Evolutionary conservation across 2,797 vertebrate species (phyloP), one percentile per base, ranked within the genome.

Genomic region (Pangasius djambal): DNA sequence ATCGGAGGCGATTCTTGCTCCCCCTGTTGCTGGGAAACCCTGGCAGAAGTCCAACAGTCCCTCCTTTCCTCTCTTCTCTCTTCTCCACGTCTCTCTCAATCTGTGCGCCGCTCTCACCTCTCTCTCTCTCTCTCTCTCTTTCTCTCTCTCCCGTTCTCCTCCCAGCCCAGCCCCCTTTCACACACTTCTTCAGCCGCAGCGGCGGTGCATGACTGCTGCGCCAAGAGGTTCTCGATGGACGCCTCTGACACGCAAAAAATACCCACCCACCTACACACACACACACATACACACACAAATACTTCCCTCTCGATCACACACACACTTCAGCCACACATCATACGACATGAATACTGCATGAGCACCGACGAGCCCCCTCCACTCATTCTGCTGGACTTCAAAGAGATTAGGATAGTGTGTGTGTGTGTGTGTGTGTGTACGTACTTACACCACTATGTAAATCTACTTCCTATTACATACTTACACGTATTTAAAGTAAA

Each of bases 11-110:
- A 93, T 84, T 92, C 93, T 92, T 81, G 37, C 74, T 92, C 92
- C 90, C 85, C 91, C 92, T 94, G 95, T 96, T 95, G 95, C 95
- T 59, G 91, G 94, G 95, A 95, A 94, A 95, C 94, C 90, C 93
- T 93, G 93, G 93, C 92, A 89, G 90, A 91, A 91, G 92, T 94
- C 94, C 95, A 95, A 87, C 87, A 85, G 89, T 90, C 88, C 90
- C 72, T 87, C 40, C 85, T 85, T 85, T 74, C 52, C 85, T 92
- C 52, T 79, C 78, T 86, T 85, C 85, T 87, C 90, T 88, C 83
- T 88, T 74, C 72, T 92, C 78, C 59, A 82, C 88, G 84, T 90
- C 86, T 93, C 89, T 78, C 74, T 92, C 93, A 69, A 86, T 92
- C 93, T 91, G 89, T 72, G 82, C 91, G 89, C 86, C 74, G 75